Base-by-base conservation (phyloP, 2,888 invertebrate species). In the Ernsta delagoae region DNA sequence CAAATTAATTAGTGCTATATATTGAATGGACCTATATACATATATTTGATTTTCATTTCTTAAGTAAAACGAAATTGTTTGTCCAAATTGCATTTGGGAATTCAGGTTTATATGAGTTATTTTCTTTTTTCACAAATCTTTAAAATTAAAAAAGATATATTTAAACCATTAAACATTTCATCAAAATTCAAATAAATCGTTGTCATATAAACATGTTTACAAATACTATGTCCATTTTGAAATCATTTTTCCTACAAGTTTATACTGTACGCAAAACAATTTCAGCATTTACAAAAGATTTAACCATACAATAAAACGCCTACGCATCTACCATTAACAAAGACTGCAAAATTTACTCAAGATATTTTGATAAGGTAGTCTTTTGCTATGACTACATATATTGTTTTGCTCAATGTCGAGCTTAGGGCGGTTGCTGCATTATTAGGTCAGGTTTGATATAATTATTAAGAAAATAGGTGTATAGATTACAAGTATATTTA, bases 381-480 rank as follows among this genome's bases (percentile, higher is more conserved):
- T 68, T 68, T 68, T 68, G 62, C 68, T 68, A 68, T 34, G 61
- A 57, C 48, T n/a, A n/a, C n/a, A n/a, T 62, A 62, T 56, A 68
- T 68, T 62, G 67, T 68, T 68, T 57, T 56, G 67, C 67, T 68
- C 67, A 68, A 68, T 5, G 34, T 62, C 31, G 67, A 68, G 61
- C 67, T 68, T 68, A 48, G 16, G 45, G 66, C 16, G 59, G 41
- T 45, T 66, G 59, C 34, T 48, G 56, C 41, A 4, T 12, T 6
- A 11, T 11, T 43, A 5, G 56, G 45, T 12, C 48, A 36, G 50
- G 53, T 66, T 66, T 59, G 66, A 53, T 66, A 65, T 66, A 48
- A 66, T 59, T 60, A 66, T 59, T 65, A n/a, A 57, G 45, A 6
- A 56, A 50, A 16, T 39, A 50, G 11, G 11, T n/a, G 9, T 48